Percentiles rank a stretch among this genome's conserved stretches.
These are phyloP conservation scores for Echiichthys vipera DNA, from an alignment of 2,797 vertebrate species.

Conservation along the genomic window DNA sequence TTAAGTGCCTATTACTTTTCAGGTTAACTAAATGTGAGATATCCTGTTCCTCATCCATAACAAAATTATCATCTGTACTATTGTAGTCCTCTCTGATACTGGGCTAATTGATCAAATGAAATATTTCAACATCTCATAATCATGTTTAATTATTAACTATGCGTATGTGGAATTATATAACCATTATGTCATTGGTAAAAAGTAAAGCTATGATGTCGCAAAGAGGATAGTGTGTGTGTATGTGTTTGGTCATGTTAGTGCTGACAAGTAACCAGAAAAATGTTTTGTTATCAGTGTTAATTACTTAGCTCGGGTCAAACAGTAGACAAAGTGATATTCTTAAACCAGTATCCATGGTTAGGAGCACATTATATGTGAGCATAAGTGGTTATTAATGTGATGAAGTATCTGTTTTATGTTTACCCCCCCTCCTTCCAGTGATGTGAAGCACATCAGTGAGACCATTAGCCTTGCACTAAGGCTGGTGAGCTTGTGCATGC, in stretches of 20 bases:
- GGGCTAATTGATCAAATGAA: not conserved
- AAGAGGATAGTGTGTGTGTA: not conserved
- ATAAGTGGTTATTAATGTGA: not conserved
- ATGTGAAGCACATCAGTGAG: not conserved
- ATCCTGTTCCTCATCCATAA: not conserved
- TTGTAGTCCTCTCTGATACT: not conserved
- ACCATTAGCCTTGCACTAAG: no score
- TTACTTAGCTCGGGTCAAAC: not conserved
- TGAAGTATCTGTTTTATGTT: not conserved
- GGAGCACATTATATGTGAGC: not conserved
- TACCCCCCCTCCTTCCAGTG: not conserved
- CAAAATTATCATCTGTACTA: not conserved
- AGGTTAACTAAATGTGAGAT: slow-evolving; percentile 1
- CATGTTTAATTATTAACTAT: not conserved
- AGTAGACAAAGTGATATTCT: not conserved
- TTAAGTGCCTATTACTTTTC: slow-evolving; percentile 17
- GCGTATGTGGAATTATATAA: not conserved
- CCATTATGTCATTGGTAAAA: not conserved
- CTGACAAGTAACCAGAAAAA: not conserved
- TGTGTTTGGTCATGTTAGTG: not conserved
- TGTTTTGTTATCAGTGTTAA: not conserved
- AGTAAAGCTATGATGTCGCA: not conserved
- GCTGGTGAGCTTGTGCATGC: no score
- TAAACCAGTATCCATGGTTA: not conserved
- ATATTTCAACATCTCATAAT: not conserved